Evolutionary conservation across 2,797 vertebrate genomes (phyloP).

Genomic region (Picus viridis): DNA sequence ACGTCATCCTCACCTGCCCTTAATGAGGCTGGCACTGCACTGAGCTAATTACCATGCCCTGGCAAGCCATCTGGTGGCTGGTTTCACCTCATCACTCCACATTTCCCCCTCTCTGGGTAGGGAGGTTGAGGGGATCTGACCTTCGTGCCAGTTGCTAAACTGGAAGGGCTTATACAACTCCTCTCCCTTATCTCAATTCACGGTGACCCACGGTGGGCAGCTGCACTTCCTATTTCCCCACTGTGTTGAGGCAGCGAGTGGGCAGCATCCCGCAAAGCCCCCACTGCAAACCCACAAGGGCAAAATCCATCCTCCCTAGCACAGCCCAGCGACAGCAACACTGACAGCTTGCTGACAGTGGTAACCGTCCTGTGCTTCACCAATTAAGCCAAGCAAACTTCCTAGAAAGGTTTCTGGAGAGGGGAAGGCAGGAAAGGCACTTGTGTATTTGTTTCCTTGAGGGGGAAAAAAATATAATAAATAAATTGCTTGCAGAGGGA

Average conservation of each 20-base stretch:
- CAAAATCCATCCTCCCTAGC: background rate
- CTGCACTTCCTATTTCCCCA: fast-evolving
- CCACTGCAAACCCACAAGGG: background rate
- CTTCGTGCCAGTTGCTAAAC: background rate
- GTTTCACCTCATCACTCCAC: background rate
- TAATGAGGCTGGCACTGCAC: slow-evolving; percentile 49
- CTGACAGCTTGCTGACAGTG: background rate
- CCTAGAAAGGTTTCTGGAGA: background rate
- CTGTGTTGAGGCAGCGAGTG: fast-evolving
- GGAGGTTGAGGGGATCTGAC: background rate
- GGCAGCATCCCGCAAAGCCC: background rate
- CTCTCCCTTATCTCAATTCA: background rate
- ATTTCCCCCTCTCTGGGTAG: background rate
- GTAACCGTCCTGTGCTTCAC: fast-evolving
- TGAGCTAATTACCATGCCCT: slow-evolving; percentile 17
- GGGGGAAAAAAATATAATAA: background rate
- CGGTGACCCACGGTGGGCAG: fast-evolving
- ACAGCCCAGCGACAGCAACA: background rate
- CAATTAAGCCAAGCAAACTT: background rate
- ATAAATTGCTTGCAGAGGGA: background rate
- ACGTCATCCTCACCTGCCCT: slow-evolving; percentile 61
- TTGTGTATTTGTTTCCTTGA: background rate
- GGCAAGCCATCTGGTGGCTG: background rate
- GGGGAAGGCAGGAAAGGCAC: background rate
- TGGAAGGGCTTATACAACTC: background rate